Conservation (phyloP, 2,888 invertebrate species). For the Idaea dimidiata region DNA sequence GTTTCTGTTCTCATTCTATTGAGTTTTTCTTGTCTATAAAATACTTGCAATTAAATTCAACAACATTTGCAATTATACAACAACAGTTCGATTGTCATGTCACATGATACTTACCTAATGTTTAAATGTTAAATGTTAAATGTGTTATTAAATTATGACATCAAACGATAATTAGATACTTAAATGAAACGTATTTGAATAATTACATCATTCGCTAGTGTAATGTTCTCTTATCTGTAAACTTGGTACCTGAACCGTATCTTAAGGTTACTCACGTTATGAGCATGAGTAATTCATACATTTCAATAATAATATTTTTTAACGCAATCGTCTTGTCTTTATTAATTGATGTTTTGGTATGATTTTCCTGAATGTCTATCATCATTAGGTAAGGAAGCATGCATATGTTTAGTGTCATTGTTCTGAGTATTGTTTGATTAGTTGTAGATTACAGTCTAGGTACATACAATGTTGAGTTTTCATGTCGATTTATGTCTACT, state of each 20-base stretch:
- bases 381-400: background rate
- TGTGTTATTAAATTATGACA: background rate
- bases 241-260: conserved; percentile 14
- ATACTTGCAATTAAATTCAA: too few species aligned
- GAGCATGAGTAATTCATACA: conserved; percentile 20
- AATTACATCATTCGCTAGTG: conserved; percentile 29
- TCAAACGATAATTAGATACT: conserved; percentile 1
- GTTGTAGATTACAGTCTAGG: background rate
- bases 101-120: too few species aligned
- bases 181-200: conserved; percentile 19
- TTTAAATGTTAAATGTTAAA: too few species aligned
- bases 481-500: conserved; percentile 25
- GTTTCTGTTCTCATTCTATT: too few species aligned
- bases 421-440: background rate
- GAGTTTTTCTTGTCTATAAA: too few species aligned
- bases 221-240: conserved; percentile 26
- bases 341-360: background rate
- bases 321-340: conserved; percentile 11
- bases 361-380: background rate
- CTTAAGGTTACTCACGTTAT: conserved; percentile 25
- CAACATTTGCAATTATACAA: too few species aligned
- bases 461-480: background rate
- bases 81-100: too few species aligned
- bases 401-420: background rate
- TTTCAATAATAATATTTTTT: conserved; percentile 19